A percentile compares a stretch with the other conserved stretches of the same genome.
These are phyloP conservation scores for Arvicola amphibius DNA, from an alignment of 2,797 vertebrate genomes.

Conservation along the genomic window DNA sequence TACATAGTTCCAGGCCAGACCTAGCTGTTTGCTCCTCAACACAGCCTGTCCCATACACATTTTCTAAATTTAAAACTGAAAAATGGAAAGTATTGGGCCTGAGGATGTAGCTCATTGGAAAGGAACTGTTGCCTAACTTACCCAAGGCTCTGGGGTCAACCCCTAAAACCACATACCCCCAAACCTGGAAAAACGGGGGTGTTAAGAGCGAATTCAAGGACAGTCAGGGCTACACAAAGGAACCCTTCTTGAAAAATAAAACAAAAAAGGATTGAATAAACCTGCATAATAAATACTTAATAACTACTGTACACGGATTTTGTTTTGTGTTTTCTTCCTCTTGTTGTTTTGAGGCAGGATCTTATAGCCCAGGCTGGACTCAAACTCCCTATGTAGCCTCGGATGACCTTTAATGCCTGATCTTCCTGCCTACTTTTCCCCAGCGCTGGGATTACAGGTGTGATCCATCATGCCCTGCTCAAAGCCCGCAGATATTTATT, in stretches of 20 bases:
- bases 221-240: background rate
- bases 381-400: background rate
- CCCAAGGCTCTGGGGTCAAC: background rate
- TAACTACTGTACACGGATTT: background rate
- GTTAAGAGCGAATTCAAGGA: background rate
- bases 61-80: background rate
- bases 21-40: background rate
- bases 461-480: background rate
- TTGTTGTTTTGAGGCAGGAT: background rate
- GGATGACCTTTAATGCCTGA: background rate
- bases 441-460: background rate
- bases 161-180: background rate
- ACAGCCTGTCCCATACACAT: background rate
- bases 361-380: background rate
- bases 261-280: background rate
- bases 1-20: background rate
- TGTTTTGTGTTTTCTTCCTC: background rate
- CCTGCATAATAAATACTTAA: background rate
- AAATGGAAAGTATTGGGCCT: background rate
- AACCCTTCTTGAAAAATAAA: background rate
- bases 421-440: too few relatives aligned
- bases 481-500: background rate
- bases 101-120: background rate
- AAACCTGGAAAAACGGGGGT: background rate
- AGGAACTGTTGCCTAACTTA: background rate